phyloP scores from a whole-genome alignment of 2,797 vertebrate genomes.

The Phrynocephalus forsythii region DNA sequence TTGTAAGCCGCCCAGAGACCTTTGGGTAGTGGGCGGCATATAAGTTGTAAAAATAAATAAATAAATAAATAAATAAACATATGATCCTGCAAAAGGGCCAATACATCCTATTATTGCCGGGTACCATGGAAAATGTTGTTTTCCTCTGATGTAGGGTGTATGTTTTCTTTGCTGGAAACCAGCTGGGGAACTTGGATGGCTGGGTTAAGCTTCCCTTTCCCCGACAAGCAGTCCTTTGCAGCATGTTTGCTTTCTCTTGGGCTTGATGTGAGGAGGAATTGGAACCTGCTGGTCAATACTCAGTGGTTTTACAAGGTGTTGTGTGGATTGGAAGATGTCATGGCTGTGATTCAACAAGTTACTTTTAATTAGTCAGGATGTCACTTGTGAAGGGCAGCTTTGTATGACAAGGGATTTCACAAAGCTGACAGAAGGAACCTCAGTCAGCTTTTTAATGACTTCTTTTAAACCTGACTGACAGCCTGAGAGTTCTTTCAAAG shows the following conservation, averaged over 20 bases:
- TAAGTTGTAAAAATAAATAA: too few relatives aligned
- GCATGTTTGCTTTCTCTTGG: constrained; percentile 6
- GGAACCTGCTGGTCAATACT: constrained; percentile 45
- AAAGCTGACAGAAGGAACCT: constrained; percentile 55
- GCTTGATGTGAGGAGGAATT: constrained; percentile 19
- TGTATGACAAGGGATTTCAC: constrained; percentile 56
- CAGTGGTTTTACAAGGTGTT: constrained; percentile 43
- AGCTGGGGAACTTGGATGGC: constrained; percentile 13
- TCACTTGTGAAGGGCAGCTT: constrained; percentile 58
- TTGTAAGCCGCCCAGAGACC: too few relatives aligned
- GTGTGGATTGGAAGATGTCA: constrained; percentile 42
- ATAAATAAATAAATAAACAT: too few relatives aligned
- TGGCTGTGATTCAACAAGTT: constrained; percentile 51
- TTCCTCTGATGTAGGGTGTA: background rate
- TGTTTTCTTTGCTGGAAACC: background rate
- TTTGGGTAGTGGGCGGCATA: too few relatives aligned
- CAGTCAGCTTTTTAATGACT: constrained; percentile 64
- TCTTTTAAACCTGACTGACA: constrained; percentile 62
- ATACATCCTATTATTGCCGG: background rate
- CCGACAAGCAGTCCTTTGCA: constrained; percentile 3
- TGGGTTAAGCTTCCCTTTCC: constrained; percentile 27
- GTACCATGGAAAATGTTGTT: background rate
- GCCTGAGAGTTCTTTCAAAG: constrained; percentile 54
- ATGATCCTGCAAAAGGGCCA: background rate
- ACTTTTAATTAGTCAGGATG: constrained; percentile 66